Percentiles rank a stretch among this genome's conserved stretches.
Evolutionary conservation across 2,888 invertebrate genomes (phyloP).

Genomic region (Osmoderma eremita): DNA sequence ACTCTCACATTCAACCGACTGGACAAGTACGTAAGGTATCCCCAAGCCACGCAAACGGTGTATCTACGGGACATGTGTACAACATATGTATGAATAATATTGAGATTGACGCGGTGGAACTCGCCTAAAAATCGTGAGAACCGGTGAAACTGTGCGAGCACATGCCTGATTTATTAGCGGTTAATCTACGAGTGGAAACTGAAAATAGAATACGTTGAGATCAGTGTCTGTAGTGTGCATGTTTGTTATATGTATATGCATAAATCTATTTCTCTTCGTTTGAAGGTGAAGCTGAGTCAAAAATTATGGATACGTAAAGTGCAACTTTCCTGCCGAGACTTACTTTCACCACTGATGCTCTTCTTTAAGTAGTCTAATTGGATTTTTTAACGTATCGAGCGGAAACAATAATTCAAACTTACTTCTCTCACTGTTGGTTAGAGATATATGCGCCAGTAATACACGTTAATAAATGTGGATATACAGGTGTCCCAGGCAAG

Average conservation of each 20-base stretch:
- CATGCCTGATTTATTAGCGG: slow-evolving; percentile 19
- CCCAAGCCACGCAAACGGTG: no score
- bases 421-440: not conserved
- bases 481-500: no score
- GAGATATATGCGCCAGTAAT: no score
- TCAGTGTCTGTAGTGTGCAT: not conserved
- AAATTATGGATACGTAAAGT: not conserved
- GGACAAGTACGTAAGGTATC: no score
- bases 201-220: no score
- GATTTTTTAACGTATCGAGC: slow-evolving; percentile 4
- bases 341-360: slow-evolving; percentile 12
- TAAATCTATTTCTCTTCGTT: no score
- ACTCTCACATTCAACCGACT: no score
- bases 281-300: slow-evolving; percentile 1
- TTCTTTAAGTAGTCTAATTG: not conserved
- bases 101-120: not conserved
- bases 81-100: not conserved
- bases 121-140: slow-evolving; percentile 22
- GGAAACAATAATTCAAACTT: slow-evolving; percentile 15
- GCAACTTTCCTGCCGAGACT: not conserved
- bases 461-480: not conserved
- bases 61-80: no score
- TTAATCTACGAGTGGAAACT: not conserved
- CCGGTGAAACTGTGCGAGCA: slow-evolving; percentile 7
- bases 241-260: not conserved